Evolutionary conservation across 2,113 vertebrate genomes (phyloP).

Genomic region (Dinomys branickii): DNA sequence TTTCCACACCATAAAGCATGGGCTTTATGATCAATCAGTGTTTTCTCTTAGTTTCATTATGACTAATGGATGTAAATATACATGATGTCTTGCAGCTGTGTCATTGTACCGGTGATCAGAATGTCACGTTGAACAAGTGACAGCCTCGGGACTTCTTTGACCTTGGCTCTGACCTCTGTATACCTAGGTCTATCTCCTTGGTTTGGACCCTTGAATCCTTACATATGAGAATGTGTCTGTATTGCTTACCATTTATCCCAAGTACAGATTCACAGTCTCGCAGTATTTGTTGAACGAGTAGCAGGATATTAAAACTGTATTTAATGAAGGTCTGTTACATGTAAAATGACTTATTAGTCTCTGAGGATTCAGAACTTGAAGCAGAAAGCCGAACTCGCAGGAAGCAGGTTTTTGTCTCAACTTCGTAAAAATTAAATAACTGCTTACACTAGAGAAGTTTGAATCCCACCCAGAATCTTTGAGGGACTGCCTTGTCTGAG

Average conservation of each 20-base stretch:
- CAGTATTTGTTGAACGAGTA: constrained; percentile 10
- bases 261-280: not conserved
- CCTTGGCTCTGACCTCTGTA: not conserved
- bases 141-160: not conserved
- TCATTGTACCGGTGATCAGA: not conserved
- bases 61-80: not conserved
- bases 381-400: not conserved
- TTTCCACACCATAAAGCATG: not conserved
- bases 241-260: not conserved
- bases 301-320: not conserved
- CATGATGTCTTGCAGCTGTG: not conserved
- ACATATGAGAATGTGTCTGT: not conserved
- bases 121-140: not conserved
- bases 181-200: not conserved
- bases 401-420: not conserved
- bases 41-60: not conserved
- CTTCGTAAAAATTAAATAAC: not conserved
- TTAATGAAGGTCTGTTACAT: not conserved
- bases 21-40: not conserved
- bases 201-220: not conserved
- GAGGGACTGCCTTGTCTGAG: not conserved
- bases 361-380: constrained; percentile 14
- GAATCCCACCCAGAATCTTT: not conserved
- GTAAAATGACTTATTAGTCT: not conserved
- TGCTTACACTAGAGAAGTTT: not conserved